A percentile compares a stretch with the other conserved stretches of the same genome.
Conservation (phyloP, 2,888 invertebrate genomes). For the Nephrotoma appendiculata region DNA sequence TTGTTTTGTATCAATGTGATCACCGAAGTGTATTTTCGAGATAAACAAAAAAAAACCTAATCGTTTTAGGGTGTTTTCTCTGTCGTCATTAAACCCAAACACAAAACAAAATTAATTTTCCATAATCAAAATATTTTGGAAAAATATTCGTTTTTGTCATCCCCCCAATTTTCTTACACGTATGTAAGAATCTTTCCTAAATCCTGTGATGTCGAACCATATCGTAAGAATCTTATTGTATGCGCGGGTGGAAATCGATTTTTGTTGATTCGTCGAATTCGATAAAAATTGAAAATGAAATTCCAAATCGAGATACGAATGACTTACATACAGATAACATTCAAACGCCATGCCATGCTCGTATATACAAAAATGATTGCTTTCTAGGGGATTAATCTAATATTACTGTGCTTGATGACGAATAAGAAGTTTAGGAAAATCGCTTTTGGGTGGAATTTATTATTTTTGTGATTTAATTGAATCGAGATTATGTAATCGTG, state of each 20-base stretch:
- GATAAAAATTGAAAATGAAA: not conserved
- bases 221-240: not conserved
- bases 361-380: not conserved
- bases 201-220: not conserved
- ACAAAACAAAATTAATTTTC: not conserved
- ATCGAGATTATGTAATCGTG: no score
- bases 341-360: not conserved
- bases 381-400: not conserved
- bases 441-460: no score
- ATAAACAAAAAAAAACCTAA: not conserved
- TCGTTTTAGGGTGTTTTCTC: not conserved
- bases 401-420: no score
- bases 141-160: not conserved
- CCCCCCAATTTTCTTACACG: not conserved
- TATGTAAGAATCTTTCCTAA: not conserved
- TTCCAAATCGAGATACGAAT: not conserved
- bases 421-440: no score
- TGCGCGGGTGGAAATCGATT: not conserved
- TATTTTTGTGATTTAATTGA: no score
- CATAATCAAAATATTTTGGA: not conserved
- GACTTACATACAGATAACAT: not conserved
- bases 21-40: not conserved
- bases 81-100: not conserved
- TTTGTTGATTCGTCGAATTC: not conserved
- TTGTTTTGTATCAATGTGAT: not conserved